These are phyloP conservation scores for Girardinichthys multiradiatus DNA, from an alignment of 2,113 vertebrate species.

Conservation along the genomic window DNA sequence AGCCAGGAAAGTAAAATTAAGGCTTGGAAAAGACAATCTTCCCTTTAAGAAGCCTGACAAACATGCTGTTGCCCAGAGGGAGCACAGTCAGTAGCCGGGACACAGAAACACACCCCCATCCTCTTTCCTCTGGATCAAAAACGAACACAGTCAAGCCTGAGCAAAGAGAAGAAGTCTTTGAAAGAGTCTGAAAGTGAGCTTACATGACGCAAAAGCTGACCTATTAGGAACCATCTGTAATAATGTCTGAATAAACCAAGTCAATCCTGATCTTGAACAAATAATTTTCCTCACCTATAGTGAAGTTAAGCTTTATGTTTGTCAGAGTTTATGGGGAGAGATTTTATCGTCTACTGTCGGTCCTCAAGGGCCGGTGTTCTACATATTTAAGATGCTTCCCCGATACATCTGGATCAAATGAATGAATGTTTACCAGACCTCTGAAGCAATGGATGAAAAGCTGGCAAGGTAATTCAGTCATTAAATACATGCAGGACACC, in stretches of 20 bases:
- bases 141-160: conserved; percentile 10
- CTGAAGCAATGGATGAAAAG: too few species aligned
- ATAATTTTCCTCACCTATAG: not conserved
- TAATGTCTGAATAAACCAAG: conserved; percentile 12
- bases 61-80: conserved; percentile 16
- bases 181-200: conserved; percentile 15
- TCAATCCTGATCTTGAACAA: conserved; percentile 2
- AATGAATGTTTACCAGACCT: too few species aligned
- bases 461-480: too few species aligned
- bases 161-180: conserved; percentile 21
- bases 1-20: conserved; percentile 23
- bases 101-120: conserved; percentile 34
- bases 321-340: not conserved
- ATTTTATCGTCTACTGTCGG: too few species aligned
- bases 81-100: conserved; percentile 16
- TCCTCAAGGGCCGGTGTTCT: too few species aligned
- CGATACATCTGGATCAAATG: too few species aligned
- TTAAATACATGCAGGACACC: too few species aligned
- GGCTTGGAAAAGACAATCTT: not conserved
- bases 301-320: not conserved
- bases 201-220: not conserved
- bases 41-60: conserved; percentile 8
- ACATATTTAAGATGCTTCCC: too few species aligned
- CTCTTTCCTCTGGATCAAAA: conserved; percentile 40
- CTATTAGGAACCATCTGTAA: conserved; percentile 23